phyloP scores from a whole-genome alignment of 1,140 invertebrate genomes.

The Nautilus pompilius region DNA sequence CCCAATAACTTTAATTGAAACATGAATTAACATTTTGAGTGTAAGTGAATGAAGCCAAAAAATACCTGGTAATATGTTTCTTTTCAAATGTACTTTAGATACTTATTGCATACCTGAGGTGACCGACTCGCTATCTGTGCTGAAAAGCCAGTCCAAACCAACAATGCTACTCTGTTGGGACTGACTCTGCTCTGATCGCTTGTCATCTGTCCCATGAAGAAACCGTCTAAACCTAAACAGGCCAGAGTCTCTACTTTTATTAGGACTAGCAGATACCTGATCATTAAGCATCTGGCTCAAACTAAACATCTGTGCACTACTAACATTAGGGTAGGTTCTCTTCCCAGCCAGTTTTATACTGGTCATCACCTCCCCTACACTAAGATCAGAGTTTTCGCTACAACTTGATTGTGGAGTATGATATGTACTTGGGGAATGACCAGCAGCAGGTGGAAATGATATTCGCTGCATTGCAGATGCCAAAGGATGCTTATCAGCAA shows the following conservation, averaged over 20 bases:
- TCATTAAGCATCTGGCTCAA: too few species aligned
- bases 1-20: too few species aligned
- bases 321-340: too few species aligned
- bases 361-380: constrained; percentile 21
- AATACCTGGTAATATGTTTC: not conserved
- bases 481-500: too few species aligned
- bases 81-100: not conserved
- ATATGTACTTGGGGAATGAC: not conserved
- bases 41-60: too few species aligned
- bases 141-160: constrained; percentile 51
- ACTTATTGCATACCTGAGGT: constrained; percentile 31
- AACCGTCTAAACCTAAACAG: constrained; percentile 5
- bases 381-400: constrained; percentile 16
- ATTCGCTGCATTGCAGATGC: not conserved
- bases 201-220: constrained; percentile 1
- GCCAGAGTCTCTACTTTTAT: constrained; percentile 1
- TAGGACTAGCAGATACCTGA: too few species aligned
- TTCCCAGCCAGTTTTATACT: too few species aligned
- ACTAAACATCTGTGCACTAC: too few species aligned
- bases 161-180: constrained; percentile 44
- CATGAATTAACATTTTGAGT: too few species aligned
- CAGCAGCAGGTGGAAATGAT: not conserved
- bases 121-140: constrained; percentile 45
- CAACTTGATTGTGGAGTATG: constrained; percentile 17
- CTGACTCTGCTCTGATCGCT: constrained; percentile 1